Percentiles rank a stretch among this genome's conserved stretches.
Conservation (phyloP, 2,888 invertebrate species). For the Lepidocyrtinus sp. region DNA sequence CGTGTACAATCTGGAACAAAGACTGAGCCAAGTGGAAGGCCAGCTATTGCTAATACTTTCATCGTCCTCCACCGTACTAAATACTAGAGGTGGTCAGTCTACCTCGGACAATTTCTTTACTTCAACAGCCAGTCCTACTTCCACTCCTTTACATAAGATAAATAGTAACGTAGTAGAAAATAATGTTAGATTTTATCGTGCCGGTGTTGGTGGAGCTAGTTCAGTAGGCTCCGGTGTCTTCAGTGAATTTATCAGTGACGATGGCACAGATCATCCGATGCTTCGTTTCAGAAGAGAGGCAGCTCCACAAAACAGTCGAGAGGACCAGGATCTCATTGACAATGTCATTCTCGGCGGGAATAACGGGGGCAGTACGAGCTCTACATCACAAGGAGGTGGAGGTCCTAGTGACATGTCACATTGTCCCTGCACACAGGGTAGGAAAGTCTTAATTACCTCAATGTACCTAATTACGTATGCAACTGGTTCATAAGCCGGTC, state of each 20-base stretch:
- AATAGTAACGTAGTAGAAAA: background rate
- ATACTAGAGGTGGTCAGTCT: background rate
- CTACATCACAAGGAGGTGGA: conserved; percentile 15
- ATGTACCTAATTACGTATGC: background rate
- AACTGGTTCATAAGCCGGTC: background rate
- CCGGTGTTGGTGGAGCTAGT: conserved; percentile 34
- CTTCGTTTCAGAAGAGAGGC: conserved; percentile 46
- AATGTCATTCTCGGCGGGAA: conserved; percentile 45
- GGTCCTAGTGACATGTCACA: conserved; percentile 46
- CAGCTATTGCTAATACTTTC: conserved; percentile 55
- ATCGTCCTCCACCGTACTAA: background rate
- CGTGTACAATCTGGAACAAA: conserved; percentile 58
- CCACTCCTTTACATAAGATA: background rate
- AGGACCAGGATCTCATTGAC: conserved; percentile 58
- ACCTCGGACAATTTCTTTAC: background rate
- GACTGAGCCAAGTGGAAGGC: conserved; percentile 59
- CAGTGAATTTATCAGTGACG: conserved; percentile 44
- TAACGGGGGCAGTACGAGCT: conserved; percentile 34
- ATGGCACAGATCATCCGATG: conserved; percentile 39
- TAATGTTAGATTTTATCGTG: conserved; percentile 37
- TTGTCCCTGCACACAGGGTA: conserved; percentile 57
- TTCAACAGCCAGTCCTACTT: background rate
- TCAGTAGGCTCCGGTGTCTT: conserved; percentile 18
- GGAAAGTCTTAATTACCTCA: background rate
- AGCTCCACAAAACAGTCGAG: conserved; percentile 36